Conservation (phyloP, 35 echinoderm and acorn worm genomes). For the Apostichopus japonicus region DNA sequence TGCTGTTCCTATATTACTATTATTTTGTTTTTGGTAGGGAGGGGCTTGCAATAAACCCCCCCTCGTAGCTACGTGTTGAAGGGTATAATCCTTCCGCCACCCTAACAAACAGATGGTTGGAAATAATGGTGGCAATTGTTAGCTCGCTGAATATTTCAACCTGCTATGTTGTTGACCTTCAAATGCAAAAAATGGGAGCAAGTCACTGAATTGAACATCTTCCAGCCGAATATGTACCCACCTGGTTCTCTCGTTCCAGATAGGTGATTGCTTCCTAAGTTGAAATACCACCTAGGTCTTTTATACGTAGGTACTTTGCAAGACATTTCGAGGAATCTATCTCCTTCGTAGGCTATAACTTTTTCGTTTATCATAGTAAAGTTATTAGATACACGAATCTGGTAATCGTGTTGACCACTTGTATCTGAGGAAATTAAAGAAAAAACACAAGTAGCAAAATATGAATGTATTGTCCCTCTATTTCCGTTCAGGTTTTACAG, state of each 20-base stretch:
- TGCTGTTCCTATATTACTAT: too few relatives aligned
- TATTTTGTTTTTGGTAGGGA: too few relatives aligned
- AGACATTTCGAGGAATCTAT: background rate
- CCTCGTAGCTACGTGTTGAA: background rate
- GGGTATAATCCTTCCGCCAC: background rate
- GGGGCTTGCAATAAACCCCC: background rate
- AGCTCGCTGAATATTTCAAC: background rate
- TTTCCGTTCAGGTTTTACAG: too few relatives aligned
- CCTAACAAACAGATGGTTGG: background rate
- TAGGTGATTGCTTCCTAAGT: background rate
- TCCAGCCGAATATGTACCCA: background rate
- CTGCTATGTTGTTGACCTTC: too few relatives aligned
- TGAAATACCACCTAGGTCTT: constrained; percentile 19
- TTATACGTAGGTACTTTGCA: constrained; percentile 14
- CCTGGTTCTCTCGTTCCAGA: background rate
- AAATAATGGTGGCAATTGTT: background rate
- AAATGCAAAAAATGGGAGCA: too few relatives aligned
- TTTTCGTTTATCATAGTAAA: constrained; percentile 4
- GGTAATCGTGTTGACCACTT: constrained; percentile 7
- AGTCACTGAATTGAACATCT: too few relatives aligned
- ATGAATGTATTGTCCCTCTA: too few relatives aligned
- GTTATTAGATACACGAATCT: constrained; percentile 22
- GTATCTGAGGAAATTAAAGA: constrained; percentile 4
- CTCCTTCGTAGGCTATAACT: constrained; percentile 23
- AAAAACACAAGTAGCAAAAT: background rate